Base-by-base conservation (phyloP, 2,797 vertebrate species). In the Centropyge bicolor region DNA sequence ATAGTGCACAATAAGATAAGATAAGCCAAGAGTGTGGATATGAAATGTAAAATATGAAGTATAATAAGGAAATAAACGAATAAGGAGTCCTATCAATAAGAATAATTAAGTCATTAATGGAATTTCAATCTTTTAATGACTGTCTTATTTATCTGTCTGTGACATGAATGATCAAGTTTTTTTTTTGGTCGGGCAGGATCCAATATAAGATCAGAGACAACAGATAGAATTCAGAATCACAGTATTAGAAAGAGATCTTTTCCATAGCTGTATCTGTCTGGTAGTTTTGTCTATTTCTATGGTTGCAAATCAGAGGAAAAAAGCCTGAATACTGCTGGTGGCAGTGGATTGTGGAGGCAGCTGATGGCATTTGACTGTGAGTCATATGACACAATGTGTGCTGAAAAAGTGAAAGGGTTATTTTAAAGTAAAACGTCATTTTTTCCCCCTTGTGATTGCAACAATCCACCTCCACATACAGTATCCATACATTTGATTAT, bases 291-390 rank as follows among this genome's bases (percentile, higher is more conserved):
- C 3, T 13, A 14, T 59, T n/a, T 22, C 8, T 38, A 24, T 8
- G 6, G 35, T 57, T 61, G 13, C 48, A 70, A 74, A 61, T 57
- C 9, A 6, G 54, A 12, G 11, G 17, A 0, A 1, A 45, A 45
- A 35, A 5, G 16, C 11, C 41, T 46, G 24, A 49, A 48, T 46
- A 14, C 24, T 24, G 40, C 54, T 76, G 16, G 13, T 70, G 36
- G 22, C 43, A 71, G 45, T 54, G 51, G 17, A 63, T 43, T 68
- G 17, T 36, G n/a, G 40, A 68, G 27, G 46, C 76, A 77, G 61
- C 64, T 74, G 57, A 61, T 71, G 17, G 41, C 20, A 67, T 75
- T 70, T 52, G 9, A 46, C 49, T 48, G 20, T 24, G 36, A 52
- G 20, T 73, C 66, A 75, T 69, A 55, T 70, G 64, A 75, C n/a